Conservation (phyloP, 2,113 vertebrate species). For the Psittacus erithacus region DNA sequence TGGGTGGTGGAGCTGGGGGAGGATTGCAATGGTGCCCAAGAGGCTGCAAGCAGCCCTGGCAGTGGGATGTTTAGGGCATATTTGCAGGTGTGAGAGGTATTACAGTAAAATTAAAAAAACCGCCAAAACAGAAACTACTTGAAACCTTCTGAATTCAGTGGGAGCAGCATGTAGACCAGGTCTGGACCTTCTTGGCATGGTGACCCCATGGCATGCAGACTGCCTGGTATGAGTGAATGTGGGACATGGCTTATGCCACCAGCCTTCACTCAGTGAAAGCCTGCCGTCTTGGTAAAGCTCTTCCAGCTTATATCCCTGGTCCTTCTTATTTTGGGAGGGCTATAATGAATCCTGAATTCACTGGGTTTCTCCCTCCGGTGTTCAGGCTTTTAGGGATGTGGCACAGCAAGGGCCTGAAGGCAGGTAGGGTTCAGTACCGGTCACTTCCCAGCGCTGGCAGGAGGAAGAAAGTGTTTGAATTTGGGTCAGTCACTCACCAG, state of each 20-base stretch:
- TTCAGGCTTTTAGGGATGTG: background rate
- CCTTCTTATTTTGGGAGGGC: background rate
- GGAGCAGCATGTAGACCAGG: background rate
- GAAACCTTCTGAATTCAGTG: background rate
- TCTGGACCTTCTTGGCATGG: background rate
- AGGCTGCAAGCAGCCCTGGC: background rate
- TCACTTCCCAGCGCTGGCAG: background rate
- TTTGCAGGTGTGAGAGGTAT: background rate
- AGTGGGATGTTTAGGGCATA: background rate
- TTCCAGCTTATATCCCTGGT: background rate
- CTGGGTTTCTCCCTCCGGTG: background rate
- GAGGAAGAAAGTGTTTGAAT: constrained; percentile 40
- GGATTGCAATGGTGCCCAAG: rapidly evolving
- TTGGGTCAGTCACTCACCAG: constrained; percentile 40
- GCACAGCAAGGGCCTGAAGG: background rate
- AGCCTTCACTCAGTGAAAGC: rapidly evolving
- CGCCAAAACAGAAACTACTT: rapidly evolving
- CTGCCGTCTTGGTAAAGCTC: background rate
- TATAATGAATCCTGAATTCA: background rate
- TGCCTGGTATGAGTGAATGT: background rate
- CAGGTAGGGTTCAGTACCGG: background rate
- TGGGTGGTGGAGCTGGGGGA: background rate
- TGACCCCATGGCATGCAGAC: background rate
- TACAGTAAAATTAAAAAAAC: background rate
- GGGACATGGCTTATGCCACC: background rate